Evolutionary conservation across 92 coral and sea anemone species (phyloP), one percentile per base, ranked within the genome.

Genomic region (Isaurus tuberculatus): DNA sequence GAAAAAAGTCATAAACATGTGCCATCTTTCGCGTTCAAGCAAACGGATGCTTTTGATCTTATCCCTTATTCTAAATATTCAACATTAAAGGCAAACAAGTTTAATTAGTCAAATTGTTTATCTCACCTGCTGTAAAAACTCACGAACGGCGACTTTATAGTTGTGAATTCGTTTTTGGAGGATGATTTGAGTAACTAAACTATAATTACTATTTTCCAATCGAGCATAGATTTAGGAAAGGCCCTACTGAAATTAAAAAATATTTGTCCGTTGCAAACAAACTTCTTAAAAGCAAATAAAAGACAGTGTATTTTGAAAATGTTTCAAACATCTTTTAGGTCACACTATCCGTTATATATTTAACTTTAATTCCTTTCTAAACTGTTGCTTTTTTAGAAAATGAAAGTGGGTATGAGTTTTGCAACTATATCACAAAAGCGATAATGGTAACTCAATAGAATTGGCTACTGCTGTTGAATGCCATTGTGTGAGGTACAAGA

Each of bases 41-140:
- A 19, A 57, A 8, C 16, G 2, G 15, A 46, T 19, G 2, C 11
- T 46, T 46, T 9, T 46, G 11, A 46, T 46, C 53, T 46, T 46
- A 19, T 46, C 16, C 16, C 11, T 46, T 46, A 9, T 46, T 46
- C 53, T 46, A 11, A 46, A 46, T 46, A 46, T 46, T 46, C 53
- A 2, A 19, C 16, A 46, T 46, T 46, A 15, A 46, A 11, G 11
- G 13, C 2, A 68, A 20, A 32, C 73, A 34, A 11, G 25, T 29
- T 70, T 70, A 70, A 70, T 70, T 36, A 43, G 75, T 1, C 49
- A 70, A 70, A 70, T 34, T 40, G 53, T 20, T 70, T 36, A 23
- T 70, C 51, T 20, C 28, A 70, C 16, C 14, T 49, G 13, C 34
- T n/a, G 16, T 34, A 34, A 37, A 20, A 8, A 16, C 2, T 70